A percentile compares a stretch with the other conserved stretches of the same genome.
These are phyloP conservation scores for Alloplasta piceator DNA, from an alignment of 2,888 invertebrate genomes.

Conservation along the genomic window DNA sequence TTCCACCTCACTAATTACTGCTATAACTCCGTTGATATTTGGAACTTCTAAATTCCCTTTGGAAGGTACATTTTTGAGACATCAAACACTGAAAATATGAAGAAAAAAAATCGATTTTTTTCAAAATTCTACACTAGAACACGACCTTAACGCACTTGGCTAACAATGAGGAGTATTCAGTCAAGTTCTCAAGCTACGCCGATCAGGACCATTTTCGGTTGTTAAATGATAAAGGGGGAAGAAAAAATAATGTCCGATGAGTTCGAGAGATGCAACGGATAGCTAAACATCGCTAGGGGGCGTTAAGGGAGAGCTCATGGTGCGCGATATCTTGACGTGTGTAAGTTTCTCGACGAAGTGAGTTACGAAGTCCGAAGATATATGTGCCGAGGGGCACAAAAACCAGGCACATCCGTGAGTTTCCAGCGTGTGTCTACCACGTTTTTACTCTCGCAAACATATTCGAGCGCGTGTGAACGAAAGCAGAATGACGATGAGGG, in stretches of 20 bases:
- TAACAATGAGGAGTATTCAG: slow-evolving; percentile 19
- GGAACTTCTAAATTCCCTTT: no score
- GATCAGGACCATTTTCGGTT: slow-evolving; percentile 40
- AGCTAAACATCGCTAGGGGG: slow-evolving; percentile 67
- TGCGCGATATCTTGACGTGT: slow-evolving; percentile 58
- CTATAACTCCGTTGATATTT: no score
- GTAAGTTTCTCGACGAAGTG: slow-evolving; percentile 63
- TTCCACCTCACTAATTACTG: no score
- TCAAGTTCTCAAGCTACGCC: slow-evolving; percentile 8
- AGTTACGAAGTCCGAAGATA: slow-evolving; percentile 65
- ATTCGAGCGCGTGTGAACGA: slow-evolving; percentile 57
- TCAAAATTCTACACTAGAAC: no score
- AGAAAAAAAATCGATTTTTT: no score
- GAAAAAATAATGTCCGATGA: slow-evolving; percentile 50
- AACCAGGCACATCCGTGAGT: slow-evolving; percentile 36
- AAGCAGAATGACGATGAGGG: slow-evolving; percentile 46
- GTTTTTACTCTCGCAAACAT: slow-evolving; percentile 45
- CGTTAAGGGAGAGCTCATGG: slow-evolving; percentile 34
- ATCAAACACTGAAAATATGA: no score
- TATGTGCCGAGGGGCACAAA: slow-evolving; percentile 34
- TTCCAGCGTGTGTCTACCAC: slow-evolving; percentile 34
- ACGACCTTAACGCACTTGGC: not conserved
- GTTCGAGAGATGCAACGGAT: slow-evolving; percentile 61
- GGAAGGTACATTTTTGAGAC: no score
- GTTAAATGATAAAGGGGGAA: slow-evolving; percentile 44